Evolutionary conservation across 2,113 vertebrate species (phyloP).

Genomic region (Rousettus leschenaultii): DNA sequence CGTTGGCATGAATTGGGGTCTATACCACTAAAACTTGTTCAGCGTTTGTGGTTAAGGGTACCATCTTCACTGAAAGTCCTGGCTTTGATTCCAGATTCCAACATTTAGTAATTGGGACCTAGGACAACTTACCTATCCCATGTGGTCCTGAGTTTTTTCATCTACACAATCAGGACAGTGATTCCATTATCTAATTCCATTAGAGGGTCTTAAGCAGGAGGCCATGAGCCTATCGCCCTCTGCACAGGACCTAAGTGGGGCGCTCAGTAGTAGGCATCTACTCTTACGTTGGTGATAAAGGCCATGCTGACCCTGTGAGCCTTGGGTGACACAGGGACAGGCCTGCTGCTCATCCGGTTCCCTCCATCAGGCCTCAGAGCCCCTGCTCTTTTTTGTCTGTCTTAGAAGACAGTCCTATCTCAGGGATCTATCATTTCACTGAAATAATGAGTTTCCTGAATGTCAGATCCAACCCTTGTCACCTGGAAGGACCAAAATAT

Average conservation of each 20-base stretch:
- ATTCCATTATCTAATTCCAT: background rate
- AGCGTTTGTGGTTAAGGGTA: rapidly evolving
- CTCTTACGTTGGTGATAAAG: background rate
- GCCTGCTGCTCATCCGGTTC: background rate
- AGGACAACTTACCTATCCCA: background rate
- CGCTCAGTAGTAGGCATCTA: background rate
- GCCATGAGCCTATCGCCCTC: background rate
- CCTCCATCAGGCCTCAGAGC: background rate
- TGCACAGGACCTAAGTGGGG: background rate
- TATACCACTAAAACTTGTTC: background rate
- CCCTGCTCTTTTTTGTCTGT: background rate
- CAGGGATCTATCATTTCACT: background rate
- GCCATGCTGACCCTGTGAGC: too few relatives aligned
- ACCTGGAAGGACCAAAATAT: slow-evolving; percentile 12
- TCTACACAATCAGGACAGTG: background rate
- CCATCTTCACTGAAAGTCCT: background rate
- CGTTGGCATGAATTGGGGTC: background rate
- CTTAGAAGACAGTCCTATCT: background rate
- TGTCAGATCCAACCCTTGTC: background rate
- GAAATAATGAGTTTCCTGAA: slow-evolving; percentile 23
- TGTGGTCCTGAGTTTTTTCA: background rate
- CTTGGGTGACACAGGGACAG: background rate
- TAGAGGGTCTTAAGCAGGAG: background rate
- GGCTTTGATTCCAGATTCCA: background rate
- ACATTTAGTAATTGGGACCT: background rate